These are phyloP conservation scores for Myoxocephalus aenaeus DNA, from an alignment of 2,797 vertebrate genomes.

Conservation along the genomic window DNA sequence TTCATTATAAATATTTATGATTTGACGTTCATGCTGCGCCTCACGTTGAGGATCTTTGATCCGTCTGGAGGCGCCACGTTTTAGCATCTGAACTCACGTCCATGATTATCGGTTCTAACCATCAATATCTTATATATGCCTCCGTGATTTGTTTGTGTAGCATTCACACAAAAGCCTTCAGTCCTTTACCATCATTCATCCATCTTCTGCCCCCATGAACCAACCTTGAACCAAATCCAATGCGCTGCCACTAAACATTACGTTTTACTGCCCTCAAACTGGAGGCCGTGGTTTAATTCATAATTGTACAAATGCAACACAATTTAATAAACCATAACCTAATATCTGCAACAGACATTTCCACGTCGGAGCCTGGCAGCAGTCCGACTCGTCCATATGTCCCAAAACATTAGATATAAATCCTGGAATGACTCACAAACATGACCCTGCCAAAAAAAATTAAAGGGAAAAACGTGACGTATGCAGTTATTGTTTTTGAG, in stretches of 20 bases:
- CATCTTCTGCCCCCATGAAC: background rate
- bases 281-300: conserved; percentile 18
- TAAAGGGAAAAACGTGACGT: background rate
- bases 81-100: background rate
- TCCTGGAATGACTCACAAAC: conserved; percentile 29
- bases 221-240: conserved; percentile 34
- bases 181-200: conserved; percentile 8
- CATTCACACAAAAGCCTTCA: background rate
- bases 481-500: background rate
- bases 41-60: background rate
- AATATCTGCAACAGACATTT: conserved; percentile 44
- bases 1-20: background rate
- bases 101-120: conserved; percentile 9
- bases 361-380: conserved; percentile 27
- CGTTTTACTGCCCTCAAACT: conserved; percentile 27
- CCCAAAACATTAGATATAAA: conserved; percentile 28
- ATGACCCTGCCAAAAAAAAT: background rate
- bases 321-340: conserved; percentile 46
- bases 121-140: background rate
- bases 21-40: background rate
- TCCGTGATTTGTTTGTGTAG: background rate
- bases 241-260: conserved; percentile 42
- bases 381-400: conserved; percentile 46
- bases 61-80: conserved; percentile 1
- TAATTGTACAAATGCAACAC: conserved; percentile 57